Base-by-base conservation (phyloP, 2,888 invertebrate species). In the Automeris io region DNA sequence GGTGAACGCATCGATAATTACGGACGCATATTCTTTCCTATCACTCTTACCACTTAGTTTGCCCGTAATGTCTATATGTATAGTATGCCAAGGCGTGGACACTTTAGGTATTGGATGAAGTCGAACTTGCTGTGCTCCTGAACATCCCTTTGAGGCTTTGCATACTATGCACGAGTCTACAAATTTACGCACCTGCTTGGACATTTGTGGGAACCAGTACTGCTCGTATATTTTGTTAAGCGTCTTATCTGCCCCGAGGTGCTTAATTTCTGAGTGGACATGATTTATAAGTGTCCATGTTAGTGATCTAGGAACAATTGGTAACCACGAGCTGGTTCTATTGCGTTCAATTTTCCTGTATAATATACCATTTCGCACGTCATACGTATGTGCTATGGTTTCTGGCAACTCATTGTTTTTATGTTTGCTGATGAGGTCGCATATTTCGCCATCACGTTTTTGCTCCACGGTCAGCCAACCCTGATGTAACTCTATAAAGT, bases 401-500 rank as follows among this genome's bases (percentile, higher is more conserved):
- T 37, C 38, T 2, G 40, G 37, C 1, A 47, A 24, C 0, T 34
- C 34, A 2, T 42, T 41, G 1, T 33, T 40, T 0, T 19, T 0
- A 1, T 38, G 26, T 22, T 58, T 50, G 0, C 1, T 2, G 4
- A 61, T 41, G 0, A 61, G 6, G 3, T 50, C 40, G 2, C 39
- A 33, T 0, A 56, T 52, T 32, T 57, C 53, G 0, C 2, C 1
- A 18, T 65, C 61, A 0, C 53, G 35, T 18, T 53, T 33, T 33
- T 65, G 63, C 21, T 63, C 62, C 0, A 53, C 59, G 0, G 33
- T 6, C 0, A 65, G 29, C 61, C 61, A 61, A 0, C 41, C 45
- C 0, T 40, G 4, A n/a, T 55, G 45, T 0, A 57, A 9, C 5
- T 53, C 51, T 2, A 46, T 35, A n/a, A 49, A 45, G 1, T 57